Evolutionary conservation across 2,113 vertebrate genomes (phyloP).

Genomic region (Grantiella picta): DNA sequence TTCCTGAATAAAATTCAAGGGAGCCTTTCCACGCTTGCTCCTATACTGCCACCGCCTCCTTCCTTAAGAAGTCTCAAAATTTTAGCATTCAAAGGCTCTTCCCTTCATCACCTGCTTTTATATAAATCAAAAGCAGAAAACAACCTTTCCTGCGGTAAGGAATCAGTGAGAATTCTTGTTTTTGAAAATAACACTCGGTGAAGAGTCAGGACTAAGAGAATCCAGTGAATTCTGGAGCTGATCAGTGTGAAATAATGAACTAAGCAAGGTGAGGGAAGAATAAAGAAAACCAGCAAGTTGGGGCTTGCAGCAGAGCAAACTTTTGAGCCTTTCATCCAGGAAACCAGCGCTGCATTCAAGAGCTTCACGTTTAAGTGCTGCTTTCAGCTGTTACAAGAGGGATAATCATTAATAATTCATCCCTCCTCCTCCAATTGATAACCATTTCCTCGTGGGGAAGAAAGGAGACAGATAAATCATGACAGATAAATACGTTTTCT

Average conservation of each 20-base stretch:
- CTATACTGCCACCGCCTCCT: neutral
- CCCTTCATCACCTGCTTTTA: neutral
- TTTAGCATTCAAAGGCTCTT: neutral
- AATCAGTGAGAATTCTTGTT: rapidly evolving
- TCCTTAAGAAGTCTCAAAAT: neutral
- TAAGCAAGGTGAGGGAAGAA: neutral
- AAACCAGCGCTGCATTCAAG: neutral
- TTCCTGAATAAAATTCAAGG: neutral
- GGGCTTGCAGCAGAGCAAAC: slow-evolving; percentile 5
- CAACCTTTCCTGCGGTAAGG: neutral
- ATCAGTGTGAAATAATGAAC: neutral
- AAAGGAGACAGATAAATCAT: neutral
- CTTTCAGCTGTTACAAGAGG: neutral
- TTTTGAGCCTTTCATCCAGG: neutral
- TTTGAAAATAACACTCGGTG: neutral
- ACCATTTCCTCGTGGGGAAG: neutral
- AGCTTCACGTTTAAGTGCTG: neutral
- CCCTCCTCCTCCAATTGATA: neutral
- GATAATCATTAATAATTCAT: slow-evolving; percentile 4
- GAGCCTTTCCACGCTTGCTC: neutral
- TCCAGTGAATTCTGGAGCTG: neutral
- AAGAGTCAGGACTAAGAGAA: neutral
- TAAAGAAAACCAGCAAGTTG: neutral
- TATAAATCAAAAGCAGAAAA: neutral
- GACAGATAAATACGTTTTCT: neutral